These are phyloP conservation scores for Aplidium turbinatum DNA, from an alignment of 23 tunicate genomes.

Conservation along the genomic window DNA sequence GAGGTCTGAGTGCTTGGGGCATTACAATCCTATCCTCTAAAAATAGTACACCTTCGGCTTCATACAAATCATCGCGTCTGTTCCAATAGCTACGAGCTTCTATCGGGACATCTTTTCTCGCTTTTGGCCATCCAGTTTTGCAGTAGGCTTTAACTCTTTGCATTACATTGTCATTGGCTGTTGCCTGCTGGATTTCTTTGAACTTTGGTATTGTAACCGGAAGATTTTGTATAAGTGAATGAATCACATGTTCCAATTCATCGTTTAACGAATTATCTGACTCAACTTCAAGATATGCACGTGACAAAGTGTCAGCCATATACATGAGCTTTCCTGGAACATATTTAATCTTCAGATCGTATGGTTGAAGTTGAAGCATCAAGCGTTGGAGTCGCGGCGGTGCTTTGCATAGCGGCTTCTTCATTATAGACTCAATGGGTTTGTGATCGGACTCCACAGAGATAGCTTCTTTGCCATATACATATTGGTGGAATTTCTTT, in stretches of 20 bases:
- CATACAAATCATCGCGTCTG: slow-evolving; percentile 26
- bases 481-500: slow-evolving; percentile 30
- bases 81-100: slow-evolving; percentile 36
- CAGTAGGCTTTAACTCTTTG: slow-evolving; percentile 18
- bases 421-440: slow-evolving; percentile 37
- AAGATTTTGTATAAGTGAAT: slow-evolving; percentile 10
- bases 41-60: slow-evolving; percentile 40
- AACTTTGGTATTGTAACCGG: slow-evolving; percentile 19
- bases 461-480: slow-evolving; percentile 10
- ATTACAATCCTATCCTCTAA: slow-evolving; percentile 28
- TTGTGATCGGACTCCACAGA: slow-evolving; percentile 53
- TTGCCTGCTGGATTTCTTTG: slow-evolving; percentile 25
- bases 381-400: slow-evolving; percentile 48
- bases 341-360: slow-evolving; percentile 27
- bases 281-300: slow-evolving; percentile 14
- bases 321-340: slow-evolving; percentile 33
- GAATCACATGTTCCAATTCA: slow-evolving; percentile 12
- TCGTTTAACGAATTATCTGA: not conserved
- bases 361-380: slow-evolving; percentile 49
- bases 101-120: slow-evolving; percentile 8
- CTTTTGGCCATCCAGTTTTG: slow-evolving; percentile 41
- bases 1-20: not conserved
- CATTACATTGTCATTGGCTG: slow-evolving; percentile 14
- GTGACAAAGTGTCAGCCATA: slow-evolving; percentile 54
- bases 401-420: slow-evolving; percentile 33